Evolutionary conservation across 2,113 vertebrate species (phyloP).

Genomic region (Ciconia maguari): DNA sequence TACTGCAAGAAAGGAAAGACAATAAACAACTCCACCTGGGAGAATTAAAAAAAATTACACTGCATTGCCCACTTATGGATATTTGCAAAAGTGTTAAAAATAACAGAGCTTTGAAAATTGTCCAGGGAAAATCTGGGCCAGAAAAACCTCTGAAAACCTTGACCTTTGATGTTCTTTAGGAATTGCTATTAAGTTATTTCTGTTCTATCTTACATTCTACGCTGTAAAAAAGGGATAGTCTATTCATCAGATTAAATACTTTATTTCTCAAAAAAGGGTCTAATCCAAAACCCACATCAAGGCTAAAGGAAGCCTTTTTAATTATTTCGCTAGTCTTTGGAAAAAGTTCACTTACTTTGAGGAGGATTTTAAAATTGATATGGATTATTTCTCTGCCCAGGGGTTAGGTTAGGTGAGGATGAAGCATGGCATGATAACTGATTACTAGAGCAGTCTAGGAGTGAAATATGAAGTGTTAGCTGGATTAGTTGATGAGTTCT

Average conservation of each 20-base stretch:
- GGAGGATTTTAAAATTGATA: slow-evolving; percentile 1
- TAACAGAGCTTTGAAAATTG: neutral
- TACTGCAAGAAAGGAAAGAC: neutral
- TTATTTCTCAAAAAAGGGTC: neutral
- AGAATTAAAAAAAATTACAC: neutral
- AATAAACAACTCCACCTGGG: neutral
- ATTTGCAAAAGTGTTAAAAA: neutral
- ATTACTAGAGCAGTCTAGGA: neutral
- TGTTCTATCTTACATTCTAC: neutral
- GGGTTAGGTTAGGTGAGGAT: neutral
- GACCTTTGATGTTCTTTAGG: neutral
- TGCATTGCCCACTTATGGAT: neutral
- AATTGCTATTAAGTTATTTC: neutral
- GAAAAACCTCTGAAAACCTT: neutral
- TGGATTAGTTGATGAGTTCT: slow-evolving; percentile 36
- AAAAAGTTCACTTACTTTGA: neutral
- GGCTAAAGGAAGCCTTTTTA: neutral
- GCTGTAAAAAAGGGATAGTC: neutral
- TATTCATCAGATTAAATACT: neutral
- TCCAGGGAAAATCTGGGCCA: neutral
- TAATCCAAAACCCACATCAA: neutral
- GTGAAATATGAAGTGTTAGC: slow-evolving; percentile 15
- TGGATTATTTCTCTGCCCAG: neutral
- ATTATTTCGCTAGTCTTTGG: neutral
- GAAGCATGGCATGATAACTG: neutral